phyloP scores from a whole-genome alignment of 2,113 vertebrate genomes.

The Mustela nigripes region DNA sequence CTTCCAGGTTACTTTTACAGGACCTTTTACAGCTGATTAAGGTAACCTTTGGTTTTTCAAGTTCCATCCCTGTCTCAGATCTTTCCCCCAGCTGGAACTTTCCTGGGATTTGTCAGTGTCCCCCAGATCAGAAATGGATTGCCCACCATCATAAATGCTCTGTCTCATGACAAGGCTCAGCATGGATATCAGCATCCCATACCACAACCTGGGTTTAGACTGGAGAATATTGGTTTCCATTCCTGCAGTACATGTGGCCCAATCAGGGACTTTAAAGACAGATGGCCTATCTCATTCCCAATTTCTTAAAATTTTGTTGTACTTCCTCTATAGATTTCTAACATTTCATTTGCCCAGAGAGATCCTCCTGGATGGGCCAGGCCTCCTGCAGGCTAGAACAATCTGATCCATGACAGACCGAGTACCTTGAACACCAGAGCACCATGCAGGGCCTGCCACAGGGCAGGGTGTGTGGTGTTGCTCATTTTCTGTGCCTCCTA shows the following conservation, averaged over 20 bases:
- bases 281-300: neutral
- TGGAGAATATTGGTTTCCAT: neutral
- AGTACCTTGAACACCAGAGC: neutral
- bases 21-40: neutral
- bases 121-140: neutral
- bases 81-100: neutral
- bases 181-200: neutral
- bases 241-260: neutral
- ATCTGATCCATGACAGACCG: neutral
- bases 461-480: neutral
- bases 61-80: neutral
- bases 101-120: neutral
- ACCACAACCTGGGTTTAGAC: neutral
- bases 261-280: neutral
- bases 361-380: neutral
- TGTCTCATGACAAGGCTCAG: neutral
- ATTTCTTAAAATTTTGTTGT: neutral
- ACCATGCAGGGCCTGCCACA: neutral
- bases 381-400: neutral
- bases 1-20: neutral
- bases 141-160: neutral
- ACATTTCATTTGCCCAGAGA: neutral
- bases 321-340: neutral
- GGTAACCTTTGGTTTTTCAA: neutral
- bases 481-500: neutral